phyloP scores from a whole-genome alignment of 2,113 vertebrate genomes.

The Centropus unirufus region DNA sequence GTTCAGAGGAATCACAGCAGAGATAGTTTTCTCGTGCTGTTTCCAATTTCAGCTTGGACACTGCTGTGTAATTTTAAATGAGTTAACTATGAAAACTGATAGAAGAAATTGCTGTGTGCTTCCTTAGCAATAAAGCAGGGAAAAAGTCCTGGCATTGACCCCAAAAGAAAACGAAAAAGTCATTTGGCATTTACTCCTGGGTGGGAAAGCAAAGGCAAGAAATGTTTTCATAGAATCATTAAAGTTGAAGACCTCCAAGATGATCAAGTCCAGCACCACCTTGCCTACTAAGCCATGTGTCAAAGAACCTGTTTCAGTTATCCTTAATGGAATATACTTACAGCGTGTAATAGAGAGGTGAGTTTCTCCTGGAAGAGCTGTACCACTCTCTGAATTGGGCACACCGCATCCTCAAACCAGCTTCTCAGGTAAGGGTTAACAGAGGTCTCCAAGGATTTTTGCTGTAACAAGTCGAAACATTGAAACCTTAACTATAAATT shows the following conservation, averaged over 20 bases:
- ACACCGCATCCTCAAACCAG: slow-evolving; percentile 93
- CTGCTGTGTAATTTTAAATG: background rate
- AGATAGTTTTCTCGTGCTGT: background rate
- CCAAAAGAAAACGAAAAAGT: background rate
- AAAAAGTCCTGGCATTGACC: background rate
- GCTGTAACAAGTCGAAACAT: slow-evolving; percentile 64
- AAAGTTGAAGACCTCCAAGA: too few species aligned
- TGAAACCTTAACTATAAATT: background rate
- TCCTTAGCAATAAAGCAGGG: background rate
- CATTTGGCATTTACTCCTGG: background rate
- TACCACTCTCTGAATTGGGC: slow-evolving; percentile 90
- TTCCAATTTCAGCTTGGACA: background rate
- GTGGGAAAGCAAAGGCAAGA: background rate
- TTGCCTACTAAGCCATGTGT: too few species aligned
- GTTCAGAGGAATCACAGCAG: background rate
- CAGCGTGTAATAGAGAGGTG: slow-evolving; percentile 88
- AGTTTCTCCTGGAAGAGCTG: slow-evolving; percentile 90
- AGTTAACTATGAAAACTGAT: background rate
- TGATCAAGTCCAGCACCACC: too few species aligned
- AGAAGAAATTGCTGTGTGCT: background rate
- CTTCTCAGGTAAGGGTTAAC: slow-evolving; percentile 83
- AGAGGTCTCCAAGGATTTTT: slow-evolving; percentile 77
- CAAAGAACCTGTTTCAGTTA: background rate
- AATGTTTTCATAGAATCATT: background rate
- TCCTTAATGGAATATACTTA: slow-evolving; percentile 73